Evolutionary conservation across 1,140 invertebrate species (phyloP), one percentile per base, ranked within the genome.

Genomic region (Carcinoscorpius rotundicauda): DNA sequence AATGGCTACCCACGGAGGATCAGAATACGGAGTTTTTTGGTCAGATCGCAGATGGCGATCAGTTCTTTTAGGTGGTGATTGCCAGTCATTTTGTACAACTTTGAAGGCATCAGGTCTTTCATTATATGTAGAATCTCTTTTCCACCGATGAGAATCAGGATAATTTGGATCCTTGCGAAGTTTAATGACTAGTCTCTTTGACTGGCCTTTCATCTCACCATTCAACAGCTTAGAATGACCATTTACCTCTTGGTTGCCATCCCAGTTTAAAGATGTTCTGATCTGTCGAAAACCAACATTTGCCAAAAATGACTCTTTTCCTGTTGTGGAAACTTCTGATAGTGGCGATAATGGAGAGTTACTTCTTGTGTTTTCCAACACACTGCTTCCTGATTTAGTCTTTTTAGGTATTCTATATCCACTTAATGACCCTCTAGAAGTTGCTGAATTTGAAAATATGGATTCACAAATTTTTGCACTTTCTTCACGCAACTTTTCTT

Each of bases 131-230:
- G 57, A 10, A 49, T 69, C 69, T 4, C 60, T 52, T 48, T 53
- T 58, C 69, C 69, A 69, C 6, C 63, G 49, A 8, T 51, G 59
- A 9, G 58, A 61, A 4, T 70, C 63, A 4, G 66, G 69, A 61
- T 68, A 64, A 48, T 60, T 56, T n/a, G 58, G 61, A 60, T 70
- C 68, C 60, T 70, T 70, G 8, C 60, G 57, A 4, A 69, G 58
- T 59, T 66, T 69, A n/a, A 70, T 55, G 9, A 69, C 65, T 52
- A 69, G n/a, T 63, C 69, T 65, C 4, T 62, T 56, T 53, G 65
- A 60, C 6, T 55, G 58, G 11, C 5, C 29, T 29, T 62, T 48
- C 49, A 62, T 60, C 29, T 4, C 4, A 50, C 50, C n/a, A 51
- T 49, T 50, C 6, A 62, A n/a, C 8, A n/a, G 48, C 49, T n/a